These are phyloP conservation scores for Amblyraja radiata DNA, from an alignment of 2,797 vertebrate species.

Conservation along the genomic window DNA sequence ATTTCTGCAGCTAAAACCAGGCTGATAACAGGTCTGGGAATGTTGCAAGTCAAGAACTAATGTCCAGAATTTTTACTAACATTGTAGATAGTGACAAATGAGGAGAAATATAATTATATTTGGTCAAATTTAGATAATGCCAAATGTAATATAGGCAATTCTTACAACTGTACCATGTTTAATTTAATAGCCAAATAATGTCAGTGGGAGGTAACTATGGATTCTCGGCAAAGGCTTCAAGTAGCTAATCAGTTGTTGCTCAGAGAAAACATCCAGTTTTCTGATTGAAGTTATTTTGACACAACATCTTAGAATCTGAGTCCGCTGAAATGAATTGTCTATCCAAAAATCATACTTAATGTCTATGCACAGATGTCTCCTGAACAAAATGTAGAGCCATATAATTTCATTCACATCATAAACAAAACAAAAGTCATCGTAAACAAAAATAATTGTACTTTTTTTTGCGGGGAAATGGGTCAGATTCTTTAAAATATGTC, in stretches of 20 bases:
- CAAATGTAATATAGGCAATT: background rate
- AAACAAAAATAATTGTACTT: background rate
- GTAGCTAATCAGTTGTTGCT: conserved; percentile 1
- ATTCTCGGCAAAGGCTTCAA: background rate
- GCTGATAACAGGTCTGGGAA: background rate
- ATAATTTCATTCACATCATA: background rate
- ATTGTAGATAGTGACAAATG: background rate
- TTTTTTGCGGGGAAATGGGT: background rate
- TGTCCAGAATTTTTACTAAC: background rate
- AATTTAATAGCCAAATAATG: conserved; percentile 3
- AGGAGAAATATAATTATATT: background rate
- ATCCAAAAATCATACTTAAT: background rate
- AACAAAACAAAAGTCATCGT: background rate
- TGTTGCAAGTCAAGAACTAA: background rate
- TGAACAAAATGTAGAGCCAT: background rate
- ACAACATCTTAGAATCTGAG: background rate
- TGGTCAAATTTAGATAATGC: background rate
- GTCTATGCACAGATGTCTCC: background rate
- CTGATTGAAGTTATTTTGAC: background rate
- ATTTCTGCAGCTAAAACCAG: background rate
- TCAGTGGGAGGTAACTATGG: conserved; percentile 7
- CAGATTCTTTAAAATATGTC: background rate
- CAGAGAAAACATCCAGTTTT: background rate
- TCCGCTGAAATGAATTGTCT: background rate
- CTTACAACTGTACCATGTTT: conserved; percentile 7